Base-by-base conservation (phyloP, 2,113 vertebrate genomes). In the Orthonyx spaldingii region DNA sequence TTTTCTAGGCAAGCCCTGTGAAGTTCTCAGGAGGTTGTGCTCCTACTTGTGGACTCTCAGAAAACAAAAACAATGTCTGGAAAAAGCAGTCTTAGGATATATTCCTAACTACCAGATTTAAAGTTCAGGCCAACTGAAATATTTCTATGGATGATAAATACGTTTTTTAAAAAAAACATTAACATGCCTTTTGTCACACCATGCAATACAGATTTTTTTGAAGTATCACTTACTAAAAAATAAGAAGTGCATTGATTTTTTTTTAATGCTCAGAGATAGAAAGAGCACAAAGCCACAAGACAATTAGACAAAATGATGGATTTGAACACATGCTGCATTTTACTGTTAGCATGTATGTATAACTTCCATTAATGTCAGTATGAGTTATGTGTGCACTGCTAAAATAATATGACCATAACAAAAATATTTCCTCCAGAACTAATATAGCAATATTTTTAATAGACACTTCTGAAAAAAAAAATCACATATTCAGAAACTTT, bases 361-460 rank as follows among this genome's bases (percentile, higher is more conserved):
- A 94, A 89, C 69, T 87, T 86, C 85, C 88, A 94, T 90, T 96
- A 95, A 85, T 33, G 95, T 94, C 94, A 91, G 11, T 60, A 82
- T 96, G 89, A 97, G 75, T 94, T 96, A 94, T 84, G 49, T 13
- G 37, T 80, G 70, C 30, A 20, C 41, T 61, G 47, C 55, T 85
- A 93, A 94, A 96, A 92, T 70, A 94, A 92, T 53, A 93, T 50
- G 26, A 66, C 83, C 75, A 82, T 83, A 97, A 88, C 71, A 95
- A 84, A 88, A 64, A 87, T 90, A 85, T 52, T 82, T 90, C 84
- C 68, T 77, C 75, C 70, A 92, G 80, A 96, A 94, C 83, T 63
- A 90, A 97, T 87, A 96, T 44, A 96, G 90, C 39, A 92, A 85
- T 92, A 95, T 94, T 97, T 97, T 91, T 95, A 96, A 96, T 13